These are phyloP conservation scores for Hermodice carunculata DNA, from an alignment of 2,888 invertebrate genomes.

Conservation along the genomic window DNA sequence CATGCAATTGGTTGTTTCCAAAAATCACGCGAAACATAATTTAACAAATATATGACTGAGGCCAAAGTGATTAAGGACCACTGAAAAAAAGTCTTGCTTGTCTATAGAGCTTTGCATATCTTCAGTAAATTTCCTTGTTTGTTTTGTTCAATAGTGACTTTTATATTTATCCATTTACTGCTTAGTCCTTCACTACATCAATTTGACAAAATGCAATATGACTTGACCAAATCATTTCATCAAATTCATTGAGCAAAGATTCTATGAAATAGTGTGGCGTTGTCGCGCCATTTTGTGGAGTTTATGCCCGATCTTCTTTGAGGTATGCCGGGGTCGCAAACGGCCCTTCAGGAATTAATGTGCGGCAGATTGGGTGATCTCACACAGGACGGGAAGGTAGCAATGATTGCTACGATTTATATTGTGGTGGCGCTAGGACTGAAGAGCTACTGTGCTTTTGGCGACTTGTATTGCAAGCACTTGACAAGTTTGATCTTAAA, in stretches of 20 bases:
- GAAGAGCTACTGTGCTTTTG: slow-evolving; percentile 31
- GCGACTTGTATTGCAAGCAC: slow-evolving; percentile 25
- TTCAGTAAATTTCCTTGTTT: background rate
- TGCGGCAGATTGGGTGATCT: slow-evolving; percentile 30
- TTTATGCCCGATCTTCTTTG: slow-evolving; percentile 29
- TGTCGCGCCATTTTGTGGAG: slow-evolving; percentile 38
- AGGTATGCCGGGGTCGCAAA: slow-evolving; percentile 16
- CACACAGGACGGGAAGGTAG: slow-evolving; percentile 35
- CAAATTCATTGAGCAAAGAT: slow-evolving; percentile 34
- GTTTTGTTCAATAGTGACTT: background rate
- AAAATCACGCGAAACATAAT: no score
- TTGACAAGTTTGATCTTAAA: slow-evolving; percentile 17
- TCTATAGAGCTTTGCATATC: background rate
- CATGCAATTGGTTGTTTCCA: no score
- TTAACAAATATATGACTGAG: no score
- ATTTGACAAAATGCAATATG: background rate
- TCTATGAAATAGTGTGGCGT: slow-evolving; percentile 22
- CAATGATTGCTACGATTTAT: slow-evolving; percentile 45
- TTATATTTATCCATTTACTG: background rate
- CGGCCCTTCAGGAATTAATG: slow-evolving; percentile 19
- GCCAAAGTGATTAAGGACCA: slow-evolving; percentile 38
- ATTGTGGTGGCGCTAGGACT: slow-evolving; percentile 40
- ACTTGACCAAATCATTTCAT: slow-evolving; percentile 31
- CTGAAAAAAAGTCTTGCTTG: slow-evolving; percentile 35
- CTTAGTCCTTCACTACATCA: slow-evolving; percentile 12